These are phyloP conservation scores for Leptinotarsa lineolata DNA, from an alignment of 1,140 invertebrate genomes.

Conservation along the genomic window DNA sequence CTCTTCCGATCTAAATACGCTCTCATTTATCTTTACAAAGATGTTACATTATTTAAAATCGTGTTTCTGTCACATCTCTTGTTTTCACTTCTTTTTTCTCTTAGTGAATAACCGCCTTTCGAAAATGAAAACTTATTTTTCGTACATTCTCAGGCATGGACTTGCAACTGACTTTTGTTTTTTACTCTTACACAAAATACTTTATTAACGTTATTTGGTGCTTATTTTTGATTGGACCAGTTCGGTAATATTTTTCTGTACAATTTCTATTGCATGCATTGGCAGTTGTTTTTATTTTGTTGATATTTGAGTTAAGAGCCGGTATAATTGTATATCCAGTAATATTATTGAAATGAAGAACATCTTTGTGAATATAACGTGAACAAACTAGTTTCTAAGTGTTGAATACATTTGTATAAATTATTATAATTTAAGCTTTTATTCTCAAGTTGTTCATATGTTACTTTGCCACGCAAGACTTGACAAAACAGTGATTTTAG, in stretches of 20 bases:
- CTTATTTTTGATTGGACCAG: conserved; percentile 37
- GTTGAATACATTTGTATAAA: conserved; percentile 45
- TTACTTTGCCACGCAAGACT: conserved; percentile 48
- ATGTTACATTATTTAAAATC: no score
- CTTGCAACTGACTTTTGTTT: no score
- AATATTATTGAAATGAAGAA: conserved; percentile 34
- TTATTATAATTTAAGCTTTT: conserved; percentile 41
- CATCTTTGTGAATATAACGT: conserved; percentile 54
- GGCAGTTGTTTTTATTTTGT: conserved; percentile 36
- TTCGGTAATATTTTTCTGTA: conserved; percentile 32
- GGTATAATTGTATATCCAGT: conserved; percentile 34
- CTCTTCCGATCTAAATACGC: no score
- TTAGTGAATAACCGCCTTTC: background rate
- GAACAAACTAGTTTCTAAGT: conserved; percentile 39
- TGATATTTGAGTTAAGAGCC: background rate
- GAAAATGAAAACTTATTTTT: background rate
- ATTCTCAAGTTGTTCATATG: conserved; percentile 37
- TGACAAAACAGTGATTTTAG: conserved; percentile 53
- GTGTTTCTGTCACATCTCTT: background rate
- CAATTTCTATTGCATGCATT: conserved; percentile 35
- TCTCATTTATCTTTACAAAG: no score
- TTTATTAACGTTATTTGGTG: conserved; percentile 30
- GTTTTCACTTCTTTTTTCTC: background rate
- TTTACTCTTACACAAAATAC: conserved; percentile 20
- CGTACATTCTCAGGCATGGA: no score